Base-by-base conservation (phyloP, 2,797 vertebrate genomes). In the Sebastes trivittatus region DNA sequence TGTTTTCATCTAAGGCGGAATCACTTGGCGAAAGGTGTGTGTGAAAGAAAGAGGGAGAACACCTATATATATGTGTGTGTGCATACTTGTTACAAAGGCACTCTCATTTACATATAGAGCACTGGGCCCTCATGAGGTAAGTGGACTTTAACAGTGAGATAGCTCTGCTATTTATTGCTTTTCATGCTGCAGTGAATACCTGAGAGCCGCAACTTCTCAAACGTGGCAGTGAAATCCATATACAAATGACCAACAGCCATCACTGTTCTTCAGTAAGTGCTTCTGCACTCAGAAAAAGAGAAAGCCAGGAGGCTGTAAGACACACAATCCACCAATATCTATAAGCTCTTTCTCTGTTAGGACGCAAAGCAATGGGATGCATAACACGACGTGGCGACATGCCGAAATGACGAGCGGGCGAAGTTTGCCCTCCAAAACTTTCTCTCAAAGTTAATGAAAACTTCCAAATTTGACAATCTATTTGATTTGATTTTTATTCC, bases 81-180 rank as follows among this genome's bases (percentile, higher is more conserved):
- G 11, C 59, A 71, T 84, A 74, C 84, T 90, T 85, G 75, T 92
- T 89, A 89, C 82, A 74, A 86, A 86, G 86, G 80, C 90, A 90
- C 87, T 91, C 90, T 93, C 91, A 95, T 95, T 95, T 95, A 89
- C 94, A 95, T 94, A 93, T 94, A 94, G 91, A 95, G 93, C 92
- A 89, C 86, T 70, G 74, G 80, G 86, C 88, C 92, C 90, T 93
- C 91, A 86, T 88, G 78, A 91, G 89, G 86, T 94, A 92, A 94
- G 93, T 92, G 91, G 92, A 93, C 94, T 93, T 93, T 92, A 93
- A 94, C 91, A 91, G 90, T 89, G 87, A 94, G 93, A 94, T 92
- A 92, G 93, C 92, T 87, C 88, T 75, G 85, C 92, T 91, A 91
- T 95, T 95, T 93, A 95, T 94, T 93, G 89, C 94, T 93, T 94